Evolutionary conservation across 1,140 invertebrate genomes (phyloP).

Genomic region (Brachionus sp.): DNA sequence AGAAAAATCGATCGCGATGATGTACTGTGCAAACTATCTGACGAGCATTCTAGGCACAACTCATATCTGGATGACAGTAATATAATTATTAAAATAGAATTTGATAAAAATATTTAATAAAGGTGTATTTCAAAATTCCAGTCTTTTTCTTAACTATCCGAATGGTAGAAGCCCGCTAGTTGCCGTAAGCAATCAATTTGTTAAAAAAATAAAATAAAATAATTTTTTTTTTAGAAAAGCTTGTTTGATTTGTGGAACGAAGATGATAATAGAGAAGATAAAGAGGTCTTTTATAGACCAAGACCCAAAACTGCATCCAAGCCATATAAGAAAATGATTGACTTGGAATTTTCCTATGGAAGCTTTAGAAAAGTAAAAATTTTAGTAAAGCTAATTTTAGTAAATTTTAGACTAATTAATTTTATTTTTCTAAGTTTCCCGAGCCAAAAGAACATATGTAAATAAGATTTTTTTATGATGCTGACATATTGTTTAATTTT

Average conservation of each 20-base stretch:
- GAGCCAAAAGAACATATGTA: neutral
- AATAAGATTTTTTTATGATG: neutral
- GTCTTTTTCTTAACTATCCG: neutral
- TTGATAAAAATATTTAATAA: neutral
- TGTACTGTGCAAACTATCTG: conserved; percentile 54
- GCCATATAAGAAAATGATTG: neutral
- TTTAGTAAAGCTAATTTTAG: neutral
- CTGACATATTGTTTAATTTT: too few relatives aligned
- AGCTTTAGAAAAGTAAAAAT: neutral
- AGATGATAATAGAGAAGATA: neutral
- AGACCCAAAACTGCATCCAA: neutral
- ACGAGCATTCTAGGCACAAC: conserved; percentile 56
- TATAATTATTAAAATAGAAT: neutral
- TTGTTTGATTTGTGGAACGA: neutral
- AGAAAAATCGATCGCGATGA: conserved; percentile 59
- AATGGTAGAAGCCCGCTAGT: neutral
- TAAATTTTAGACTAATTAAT: neutral
- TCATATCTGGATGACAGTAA: conserved; percentile 47
- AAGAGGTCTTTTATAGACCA: neutral
- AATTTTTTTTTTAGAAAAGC: neutral
- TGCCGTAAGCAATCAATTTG: neutral
- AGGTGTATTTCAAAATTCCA: neutral
- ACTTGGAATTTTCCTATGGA: conserved; percentile 1
- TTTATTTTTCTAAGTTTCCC: neutral
- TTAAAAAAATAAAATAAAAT: neutral